Conservation (phyloP, 2,113 vertebrate species). For the Emydura subglobosa region DNA sequence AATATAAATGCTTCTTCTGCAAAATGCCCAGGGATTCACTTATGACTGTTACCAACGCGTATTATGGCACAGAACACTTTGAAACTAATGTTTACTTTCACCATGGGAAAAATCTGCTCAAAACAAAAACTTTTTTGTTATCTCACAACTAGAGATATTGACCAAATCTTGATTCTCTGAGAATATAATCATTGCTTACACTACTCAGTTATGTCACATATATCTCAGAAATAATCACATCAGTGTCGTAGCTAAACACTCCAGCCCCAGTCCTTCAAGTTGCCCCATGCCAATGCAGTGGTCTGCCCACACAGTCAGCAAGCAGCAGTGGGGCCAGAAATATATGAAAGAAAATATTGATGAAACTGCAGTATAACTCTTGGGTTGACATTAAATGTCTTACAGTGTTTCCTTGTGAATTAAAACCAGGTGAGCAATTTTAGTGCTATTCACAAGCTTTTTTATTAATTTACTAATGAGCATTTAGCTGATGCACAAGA, state of each 20-base stretch:
- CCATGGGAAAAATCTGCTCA: not conserved
- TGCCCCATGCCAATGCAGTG: not conserved
- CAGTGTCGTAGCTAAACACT: not conserved
- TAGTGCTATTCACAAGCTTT: not conserved
- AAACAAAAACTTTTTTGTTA: not conserved
- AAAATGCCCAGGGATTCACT: not conserved
- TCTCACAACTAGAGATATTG: not conserved
- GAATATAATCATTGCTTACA: fast-evolving
- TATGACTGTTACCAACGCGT: not conserved
- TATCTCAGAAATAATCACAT: not conserved
- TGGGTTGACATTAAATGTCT: not conserved
- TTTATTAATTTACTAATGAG: not conserved
- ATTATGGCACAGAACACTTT: not conserved
- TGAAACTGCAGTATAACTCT: not conserved
- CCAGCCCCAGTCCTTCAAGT: not conserved
- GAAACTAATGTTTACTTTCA: slow-evolving; percentile 17
- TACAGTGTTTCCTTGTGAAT: not conserved
- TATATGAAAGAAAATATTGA: not conserved
- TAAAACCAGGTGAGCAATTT: not conserved
- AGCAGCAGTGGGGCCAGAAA: not conserved
- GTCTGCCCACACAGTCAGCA: not conserved
- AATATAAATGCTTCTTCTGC: slow-evolving; percentile 1
- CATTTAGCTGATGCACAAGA: not conserved
- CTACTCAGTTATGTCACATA: not conserved
- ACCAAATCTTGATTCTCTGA: not conserved